These are phyloP conservation scores for Ranitomeya variabilis DNA, from an alignment of 2,113 vertebrate genomes.

Conservation along the genomic window DNA sequence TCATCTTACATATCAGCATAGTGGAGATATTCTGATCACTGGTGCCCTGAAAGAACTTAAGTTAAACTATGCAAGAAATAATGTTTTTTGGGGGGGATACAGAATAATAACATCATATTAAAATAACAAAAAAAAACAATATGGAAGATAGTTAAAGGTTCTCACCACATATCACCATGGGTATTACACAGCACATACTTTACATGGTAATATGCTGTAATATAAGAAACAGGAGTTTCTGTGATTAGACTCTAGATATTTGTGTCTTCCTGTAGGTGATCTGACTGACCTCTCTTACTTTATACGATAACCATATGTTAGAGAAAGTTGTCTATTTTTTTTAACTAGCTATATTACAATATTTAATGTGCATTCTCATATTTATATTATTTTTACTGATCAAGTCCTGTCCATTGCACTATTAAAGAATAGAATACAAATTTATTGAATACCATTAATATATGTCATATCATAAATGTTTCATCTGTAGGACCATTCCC, in stretches of 20 bases:
- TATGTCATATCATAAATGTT: too few relatives aligned
- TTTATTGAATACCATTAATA: too few relatives aligned
- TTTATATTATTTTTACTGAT: neutral
- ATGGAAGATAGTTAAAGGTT: constrained; percentile 20
- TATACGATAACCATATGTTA: constrained; percentile 54
- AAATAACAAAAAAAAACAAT: constrained; percentile 31
- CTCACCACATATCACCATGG: constrained; percentile 44
- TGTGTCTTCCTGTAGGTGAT: constrained; percentile 54
- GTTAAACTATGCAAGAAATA: constrained; percentile 12
- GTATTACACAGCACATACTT: constrained; percentile 44
- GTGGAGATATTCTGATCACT: neutral
- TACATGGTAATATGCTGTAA: constrained; percentile 37
- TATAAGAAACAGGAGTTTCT: constrained; percentile 50
- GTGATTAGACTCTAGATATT: constrained; percentile 51
- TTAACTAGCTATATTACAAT: neutral
- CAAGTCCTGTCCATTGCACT: too few relatives aligned
- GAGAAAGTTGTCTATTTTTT: constrained; percentile 1
- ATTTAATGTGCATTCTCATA: neutral
- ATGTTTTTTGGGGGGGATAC: neutral
- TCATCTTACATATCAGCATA: neutral
- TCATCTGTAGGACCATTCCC: too few relatives aligned
- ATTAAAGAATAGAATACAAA: neutral
- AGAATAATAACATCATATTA: constrained; percentile 23
- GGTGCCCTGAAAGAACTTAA: constrained; percentile 40
- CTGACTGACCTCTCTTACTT: constrained; percentile 43